These are phyloP conservation scores for Rhea americana DNA, from an alignment of 2,113 vertebrate species.

Conservation along the genomic window DNA sequence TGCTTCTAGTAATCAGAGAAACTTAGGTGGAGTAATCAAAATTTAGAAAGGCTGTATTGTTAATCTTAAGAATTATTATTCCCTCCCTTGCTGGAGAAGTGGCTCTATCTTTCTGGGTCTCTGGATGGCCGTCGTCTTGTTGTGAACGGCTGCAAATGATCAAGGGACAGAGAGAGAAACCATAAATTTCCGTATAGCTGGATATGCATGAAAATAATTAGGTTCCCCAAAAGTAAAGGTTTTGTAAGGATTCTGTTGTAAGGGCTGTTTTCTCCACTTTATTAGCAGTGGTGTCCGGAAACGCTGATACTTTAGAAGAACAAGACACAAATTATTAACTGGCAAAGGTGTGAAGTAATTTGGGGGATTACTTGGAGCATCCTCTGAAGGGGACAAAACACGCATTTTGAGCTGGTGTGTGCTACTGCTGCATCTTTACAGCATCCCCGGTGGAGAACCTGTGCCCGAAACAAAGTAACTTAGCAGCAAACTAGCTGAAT, in stretches of 20 bases:
- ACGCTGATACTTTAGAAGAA: neutral
- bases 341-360: neutral
- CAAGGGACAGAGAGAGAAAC: neutral
- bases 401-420: neutral
- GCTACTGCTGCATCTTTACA: neutral
- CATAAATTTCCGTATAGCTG: neutral
- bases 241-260: neutral
- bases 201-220: rapidly evolving
- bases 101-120: neutral
- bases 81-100: conserved; percentile 2
- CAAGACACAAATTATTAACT: neutral
- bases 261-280: neutral
- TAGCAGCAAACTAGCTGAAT: neutral
- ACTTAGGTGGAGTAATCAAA: conserved; percentile 45
- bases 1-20: conserved; percentile 50
- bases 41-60: conserved; percentile 1
- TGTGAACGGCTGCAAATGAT: neutral
- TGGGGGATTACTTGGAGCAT: neutral
- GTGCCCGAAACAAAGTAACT: neutral
- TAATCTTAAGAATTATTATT: conserved; percentile 45
- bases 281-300: neutral
- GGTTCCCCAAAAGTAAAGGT: neutral
- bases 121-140: neutral
- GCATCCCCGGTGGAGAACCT: too few species aligned
- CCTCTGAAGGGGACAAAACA: neutral